Evolutionary conservation across 2,888 invertebrate species (phyloP), one percentile per base, ranked within the genome.

Genomic region (Hyposoter didymator): DNA sequence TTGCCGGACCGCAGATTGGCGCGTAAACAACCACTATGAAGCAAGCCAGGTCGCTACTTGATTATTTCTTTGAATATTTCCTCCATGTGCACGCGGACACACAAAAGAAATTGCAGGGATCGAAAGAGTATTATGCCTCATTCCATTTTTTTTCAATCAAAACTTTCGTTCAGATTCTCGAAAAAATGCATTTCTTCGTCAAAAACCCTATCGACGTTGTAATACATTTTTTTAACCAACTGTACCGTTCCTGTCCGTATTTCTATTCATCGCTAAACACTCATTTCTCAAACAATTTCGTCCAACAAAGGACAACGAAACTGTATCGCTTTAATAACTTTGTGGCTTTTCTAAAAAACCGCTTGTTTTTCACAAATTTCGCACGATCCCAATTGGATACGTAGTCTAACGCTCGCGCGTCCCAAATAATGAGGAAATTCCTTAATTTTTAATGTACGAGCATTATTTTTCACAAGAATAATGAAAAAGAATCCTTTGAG

Each of bases 1-100:
- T 66, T 66, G 45, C n/a, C 78, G 32, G 45, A 69, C 45, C 59
- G 12, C 52, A 78, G 52, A 32, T 78, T 69, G 39, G 59, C 55
- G 47, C 69, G 59, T 78, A 78, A 78, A 78, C 78, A 69, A 78
- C 69, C 78, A 70, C 70, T 78, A 59, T 45, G 55, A 69, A 43
- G 35, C 59, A 3, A 70, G 32, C 19, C 5, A 67, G 32, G 3
- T 0, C 5, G 22, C 14, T 55, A 22, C 35, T 75, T 66, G 22
- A 66, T 75, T 14, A 52, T 10, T n/a, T 14, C 2, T 19, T 49
- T 32, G 28, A 32, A 28, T 32, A 35, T 72, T 39, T 28, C 0
- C n/a, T 0, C 14, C 19, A 19, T 1, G 28, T 28, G 8, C 32
- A 14, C 28, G 5, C 28, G 22, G 2, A 17, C 47, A 28, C 19